Base-by-base conservation (phyloP, 2,113 vertebrate species). In the Oreochromis aureus region DNA sequence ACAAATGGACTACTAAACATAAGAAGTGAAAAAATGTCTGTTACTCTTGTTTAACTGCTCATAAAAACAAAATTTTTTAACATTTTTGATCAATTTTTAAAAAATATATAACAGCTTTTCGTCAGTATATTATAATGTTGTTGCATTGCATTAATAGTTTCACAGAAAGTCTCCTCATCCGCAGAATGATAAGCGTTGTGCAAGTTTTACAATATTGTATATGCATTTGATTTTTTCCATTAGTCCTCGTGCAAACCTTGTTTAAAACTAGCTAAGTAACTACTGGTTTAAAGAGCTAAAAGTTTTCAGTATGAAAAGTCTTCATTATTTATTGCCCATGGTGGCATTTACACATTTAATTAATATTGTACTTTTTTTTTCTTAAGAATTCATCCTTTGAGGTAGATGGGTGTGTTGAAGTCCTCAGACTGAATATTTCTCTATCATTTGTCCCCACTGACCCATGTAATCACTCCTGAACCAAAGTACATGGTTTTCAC, bases 201-300 rank as follows among this genome's bases (percentile, higher is more conserved):
- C 13, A 59, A 30, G 12, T 41, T 71, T 46, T 46, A 41, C 22
- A 71, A 27, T 46, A 27, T 46, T 73, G 16, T 16, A 3, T 46
- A 27, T 73, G n/a, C n/a, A 71, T 44, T 46, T 0, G 0, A 3
- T 44, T 71, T 73, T 46, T 9, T 4, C 4, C 10, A 1, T 18
- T 46, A 16, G n/a, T 73, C 2, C 0, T 27, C 1, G 1, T 46
- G 8, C 7, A 1, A 73, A 10, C 13, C 66, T 46, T 46, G 66
- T 27, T 46, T 46, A 4, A 0, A 46, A 27, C 66, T 71, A 44
- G 39, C 13, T 27, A 15, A 71, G 7, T 9, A 71, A 1, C 22
- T 22, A 71, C 66, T 27, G 12, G n/a, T 71, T 71, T 46, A 16
- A 73, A 39, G 6, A n/a, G 61, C 61, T 36, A 36, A 36, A 36